phyloP scores from a whole-genome alignment of 2,113 vertebrate species.

The Pandion haliaetus region DNA sequence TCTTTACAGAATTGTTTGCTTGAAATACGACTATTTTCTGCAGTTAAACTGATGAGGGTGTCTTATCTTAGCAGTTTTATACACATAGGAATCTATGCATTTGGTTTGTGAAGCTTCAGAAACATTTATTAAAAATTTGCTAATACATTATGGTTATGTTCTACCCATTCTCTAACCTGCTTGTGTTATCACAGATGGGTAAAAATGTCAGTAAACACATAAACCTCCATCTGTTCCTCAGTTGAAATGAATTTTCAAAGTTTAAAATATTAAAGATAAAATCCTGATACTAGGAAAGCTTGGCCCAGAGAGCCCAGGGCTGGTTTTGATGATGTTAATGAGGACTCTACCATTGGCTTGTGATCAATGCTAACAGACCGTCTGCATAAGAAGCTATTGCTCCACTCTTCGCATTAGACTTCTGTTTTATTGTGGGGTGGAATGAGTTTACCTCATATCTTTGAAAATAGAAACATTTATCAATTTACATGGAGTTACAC shows the following conservation, averaged over 20 bases:
- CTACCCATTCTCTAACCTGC: background rate
- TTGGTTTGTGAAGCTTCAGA: background rate
- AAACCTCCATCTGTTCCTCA: background rate
- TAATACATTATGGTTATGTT: background rate
- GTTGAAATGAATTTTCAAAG: background rate
- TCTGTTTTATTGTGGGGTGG: background rate
- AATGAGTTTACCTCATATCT: background rate
- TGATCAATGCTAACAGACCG: background rate
- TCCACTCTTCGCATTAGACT: background rate
- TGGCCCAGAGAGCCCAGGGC: background rate
- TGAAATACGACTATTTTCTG: background rate
- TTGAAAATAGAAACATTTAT: background rate
- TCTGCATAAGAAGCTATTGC: background rate
- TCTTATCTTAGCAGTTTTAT: background rate
- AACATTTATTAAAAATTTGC: background rate
- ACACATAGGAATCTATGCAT: background rate
- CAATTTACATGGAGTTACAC: background rate
- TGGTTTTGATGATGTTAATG: background rate
- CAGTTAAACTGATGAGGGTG: background rate
- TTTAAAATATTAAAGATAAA: slow-evolving; percentile 17
- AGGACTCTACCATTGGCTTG: background rate
- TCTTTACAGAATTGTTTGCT: background rate
- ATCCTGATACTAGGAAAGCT: background rate
- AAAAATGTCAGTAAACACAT: background rate
- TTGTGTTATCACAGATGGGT: background rate